These are phyloP conservation scores for Montipora sp. DNA, from an alignment of 64 coral and sea anemone species.

Conservation along the genomic window DNA sequence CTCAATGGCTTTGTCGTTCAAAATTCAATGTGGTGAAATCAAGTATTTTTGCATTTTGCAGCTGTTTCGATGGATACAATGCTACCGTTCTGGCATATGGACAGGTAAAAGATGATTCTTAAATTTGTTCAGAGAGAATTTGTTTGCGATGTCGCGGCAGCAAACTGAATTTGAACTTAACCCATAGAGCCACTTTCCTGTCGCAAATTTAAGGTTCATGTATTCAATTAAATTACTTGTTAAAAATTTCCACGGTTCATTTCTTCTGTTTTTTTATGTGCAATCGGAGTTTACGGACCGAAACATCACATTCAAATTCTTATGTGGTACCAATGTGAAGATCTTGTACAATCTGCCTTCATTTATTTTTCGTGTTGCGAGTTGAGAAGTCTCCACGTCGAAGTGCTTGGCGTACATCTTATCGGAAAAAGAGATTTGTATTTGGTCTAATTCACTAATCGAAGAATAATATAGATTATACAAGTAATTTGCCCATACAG, in stretches of 20 bases:
- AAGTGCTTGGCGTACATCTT: background rate
- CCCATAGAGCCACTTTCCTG: background rate
- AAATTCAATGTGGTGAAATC: background rate
- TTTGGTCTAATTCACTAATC: constrained; percentile 27
- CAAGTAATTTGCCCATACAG: no score
- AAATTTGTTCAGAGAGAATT: background rate
- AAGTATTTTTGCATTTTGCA: constrained; percentile 46
- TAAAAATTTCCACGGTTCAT: constrained; percentile 5
- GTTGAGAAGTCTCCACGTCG: background rate
- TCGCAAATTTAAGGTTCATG: background rate
- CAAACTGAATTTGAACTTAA: background rate
- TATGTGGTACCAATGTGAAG: background rate
- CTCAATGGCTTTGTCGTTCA: background rate
- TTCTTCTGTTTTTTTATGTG: background rate
- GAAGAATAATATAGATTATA: constrained; percentile 4
- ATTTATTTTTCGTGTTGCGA: constrained; percentile 16
- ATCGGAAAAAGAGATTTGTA: background rate
- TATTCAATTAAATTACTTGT: background rate
- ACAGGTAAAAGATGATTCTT: constrained; percentile 72
- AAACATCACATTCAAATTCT: background rate
- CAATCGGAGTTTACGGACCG: background rate
- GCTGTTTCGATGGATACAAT: constrained; percentile 98
- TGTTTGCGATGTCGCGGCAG: background rate
- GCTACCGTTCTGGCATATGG: constrained; percentile 98
- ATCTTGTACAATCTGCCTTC: background rate